Base-by-base conservation (phyloP, 2,888 invertebrate species). In the Pyralis farinalis region DNA sequence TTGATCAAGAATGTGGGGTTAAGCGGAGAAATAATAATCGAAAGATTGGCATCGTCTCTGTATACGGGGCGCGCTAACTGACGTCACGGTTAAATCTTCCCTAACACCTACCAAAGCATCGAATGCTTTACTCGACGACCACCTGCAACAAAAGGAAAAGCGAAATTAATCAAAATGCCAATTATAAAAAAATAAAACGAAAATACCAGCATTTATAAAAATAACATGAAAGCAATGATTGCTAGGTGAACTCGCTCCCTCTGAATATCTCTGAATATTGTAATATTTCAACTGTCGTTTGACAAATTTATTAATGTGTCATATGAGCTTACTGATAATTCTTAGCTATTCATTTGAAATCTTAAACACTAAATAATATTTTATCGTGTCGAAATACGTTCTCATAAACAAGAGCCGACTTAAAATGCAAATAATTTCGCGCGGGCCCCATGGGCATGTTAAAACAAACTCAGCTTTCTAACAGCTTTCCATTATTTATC, bases 91-190 rank as follows among this genome's bases (percentile, higher is more conserved):
- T 37, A 50, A 32, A 40, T 46, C 39, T 44, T 34, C 51, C 52
- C 63, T 71, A 68, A 65, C 63, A 77, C 81, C 84, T 84, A 85
- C 82, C 79, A 74, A 80, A 77, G 63, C 67, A 73, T 74, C 64
- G 71, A 73, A 70, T 61, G 66, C 62, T 62, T 65, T 16, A 78
- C 75, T 68, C 74, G 82, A 73, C 75, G 87, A 73, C 83, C 79
- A 90, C 83, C 90, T 90, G 90, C 66, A 90, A 90, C 90, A 90
- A 90, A 88, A 85, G 83, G 79, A 84, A 84, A 90, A 89, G 89
- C 89, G 75, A 90, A 90, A 89, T 90, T 89, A 90, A 89, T 90
- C 55, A 81, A 79, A 85, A 77, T 64, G 87, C 87, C 84, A 87
- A 83, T 83, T 52, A 82, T 73, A 78, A 80, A 63, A 71, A 77